A percentile compares a stretch with the other conserved stretches of the same genome.
Conservation (phyloP, 2,888 invertebrate species). For the Dione vanillae region DNA sequence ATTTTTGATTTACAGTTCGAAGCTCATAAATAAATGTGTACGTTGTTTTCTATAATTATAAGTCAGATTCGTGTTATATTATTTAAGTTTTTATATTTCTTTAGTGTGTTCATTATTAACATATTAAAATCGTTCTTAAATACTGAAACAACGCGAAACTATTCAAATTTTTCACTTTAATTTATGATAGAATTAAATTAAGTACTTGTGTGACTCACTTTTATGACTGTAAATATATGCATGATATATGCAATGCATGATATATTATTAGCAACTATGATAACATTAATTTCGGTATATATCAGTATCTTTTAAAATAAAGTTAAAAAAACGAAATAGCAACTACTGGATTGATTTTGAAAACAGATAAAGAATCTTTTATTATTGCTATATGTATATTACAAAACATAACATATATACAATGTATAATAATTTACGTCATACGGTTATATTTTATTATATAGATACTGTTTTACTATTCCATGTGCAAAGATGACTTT, state of each 20-base stretch:
- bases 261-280: too few species aligned
- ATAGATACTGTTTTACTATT: background rate
- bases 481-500: background rate
- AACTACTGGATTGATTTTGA: background rate
- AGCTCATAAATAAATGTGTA: background rate
- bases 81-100: too few species aligned
- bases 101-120: background rate
- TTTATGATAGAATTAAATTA: background rate
- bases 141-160: background rate
- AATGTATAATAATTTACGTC: background rate
- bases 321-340: background rate
- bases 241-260: too few species aligned
- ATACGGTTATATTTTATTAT: background rate
- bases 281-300: too few species aligned
- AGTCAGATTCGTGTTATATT: background rate
- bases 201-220: background rate
- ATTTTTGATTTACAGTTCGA: background rate
- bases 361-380: too few species aligned
- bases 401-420: too few species aligned
- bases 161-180: too few species aligned
- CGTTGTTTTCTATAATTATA: background rate
- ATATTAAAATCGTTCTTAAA: background rate
- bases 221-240: background rate
- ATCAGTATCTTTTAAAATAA: too few species aligned
- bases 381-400: background rate